Percentiles rank a stretch among this genome's conserved stretches.
Evolutionary conservation across 1,140 invertebrate genomes (phyloP).

Genomic region (Papilio aristodemus): DNA sequence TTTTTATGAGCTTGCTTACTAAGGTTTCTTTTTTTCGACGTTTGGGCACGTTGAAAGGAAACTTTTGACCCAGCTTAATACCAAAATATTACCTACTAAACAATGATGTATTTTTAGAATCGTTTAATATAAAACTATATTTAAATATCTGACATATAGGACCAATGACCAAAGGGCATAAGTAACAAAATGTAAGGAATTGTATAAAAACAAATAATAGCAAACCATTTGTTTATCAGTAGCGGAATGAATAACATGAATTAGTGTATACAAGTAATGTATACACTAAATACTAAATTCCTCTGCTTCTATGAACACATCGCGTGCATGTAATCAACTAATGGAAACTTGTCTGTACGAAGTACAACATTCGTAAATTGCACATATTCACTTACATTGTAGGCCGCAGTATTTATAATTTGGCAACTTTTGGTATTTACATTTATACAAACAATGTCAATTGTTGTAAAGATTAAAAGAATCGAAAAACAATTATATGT

Average conservation of each 20-base stretch:
- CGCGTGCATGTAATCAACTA: constrained; percentile 21
- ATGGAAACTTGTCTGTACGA: constrained; percentile 15
- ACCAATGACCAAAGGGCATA: too few relatives aligned
- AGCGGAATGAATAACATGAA: neutral
- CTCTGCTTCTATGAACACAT: constrained; percentile 5
- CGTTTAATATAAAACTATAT: too few relatives aligned
- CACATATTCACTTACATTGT: neutral
- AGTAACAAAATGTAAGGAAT: neutral
- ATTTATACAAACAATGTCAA: too few relatives aligned
- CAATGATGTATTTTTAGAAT: too few relatives aligned
- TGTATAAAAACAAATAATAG: neutral
- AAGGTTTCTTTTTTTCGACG: too few relatives aligned
- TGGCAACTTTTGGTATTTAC: neutral
- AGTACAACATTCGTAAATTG: constrained; percentile 13
- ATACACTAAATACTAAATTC: constrained; percentile 13
- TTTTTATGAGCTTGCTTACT: too few relatives aligned
- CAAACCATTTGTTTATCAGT: neutral
- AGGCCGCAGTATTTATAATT: neutral
- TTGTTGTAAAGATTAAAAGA: too few relatives aligned
- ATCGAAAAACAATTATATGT: too few relatives aligned
- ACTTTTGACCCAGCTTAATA: too few relatives aligned
- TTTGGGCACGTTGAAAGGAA: too few relatives aligned
- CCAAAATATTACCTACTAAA: too few relatives aligned
- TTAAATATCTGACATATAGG: too few relatives aligned
- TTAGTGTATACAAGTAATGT: constrained; percentile 4